phyloP scores from a whole-genome alignment of 2,888 invertebrate species.

The Actias luna region DNA sequence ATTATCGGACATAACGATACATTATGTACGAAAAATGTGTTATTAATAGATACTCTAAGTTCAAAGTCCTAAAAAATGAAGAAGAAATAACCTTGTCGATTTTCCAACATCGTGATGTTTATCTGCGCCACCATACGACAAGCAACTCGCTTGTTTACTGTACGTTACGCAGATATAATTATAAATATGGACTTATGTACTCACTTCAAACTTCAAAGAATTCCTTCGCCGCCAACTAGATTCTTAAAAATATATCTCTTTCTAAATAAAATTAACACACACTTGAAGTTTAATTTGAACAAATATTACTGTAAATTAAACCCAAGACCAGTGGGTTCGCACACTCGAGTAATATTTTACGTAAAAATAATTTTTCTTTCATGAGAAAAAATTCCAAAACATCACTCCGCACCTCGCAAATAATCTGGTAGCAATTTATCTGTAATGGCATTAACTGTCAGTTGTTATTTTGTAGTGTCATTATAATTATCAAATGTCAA shows the following conservation, averaged over 20 bases:
- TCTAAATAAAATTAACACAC: not conserved
- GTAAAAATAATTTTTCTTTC: not conserved
- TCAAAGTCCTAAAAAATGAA: slow-evolving; percentile 9
- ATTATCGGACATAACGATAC: not conserved
- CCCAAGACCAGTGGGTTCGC: not conserved
- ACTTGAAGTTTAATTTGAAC: not conserved
- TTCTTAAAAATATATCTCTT: not conserved
- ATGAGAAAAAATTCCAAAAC: slow-evolving; percentile 18
- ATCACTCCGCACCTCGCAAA: slow-evolving; percentile 27
- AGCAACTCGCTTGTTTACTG: not conserved
- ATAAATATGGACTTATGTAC: not conserved
- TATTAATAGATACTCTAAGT: slow-evolving; percentile 3
- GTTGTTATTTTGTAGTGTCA: too few species aligned
- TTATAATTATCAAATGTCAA: too few species aligned
- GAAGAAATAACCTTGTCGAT: slow-evolving; percentile 5
- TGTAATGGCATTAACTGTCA: too few species aligned
- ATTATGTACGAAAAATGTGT: not conserved
- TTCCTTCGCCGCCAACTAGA: not conserved
- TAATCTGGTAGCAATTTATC: too few species aligned
- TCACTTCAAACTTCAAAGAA: not conserved
- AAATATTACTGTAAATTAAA: not conserved
- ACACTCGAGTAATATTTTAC: not conserved
- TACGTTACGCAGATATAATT: not conserved
- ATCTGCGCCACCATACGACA: not conserved
- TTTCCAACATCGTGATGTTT: not conserved